These are phyloP conservation scores for Incurvaria masculella DNA, from an alignment of 2,888 invertebrate genomes.

Conservation along the genomic window DNA sequence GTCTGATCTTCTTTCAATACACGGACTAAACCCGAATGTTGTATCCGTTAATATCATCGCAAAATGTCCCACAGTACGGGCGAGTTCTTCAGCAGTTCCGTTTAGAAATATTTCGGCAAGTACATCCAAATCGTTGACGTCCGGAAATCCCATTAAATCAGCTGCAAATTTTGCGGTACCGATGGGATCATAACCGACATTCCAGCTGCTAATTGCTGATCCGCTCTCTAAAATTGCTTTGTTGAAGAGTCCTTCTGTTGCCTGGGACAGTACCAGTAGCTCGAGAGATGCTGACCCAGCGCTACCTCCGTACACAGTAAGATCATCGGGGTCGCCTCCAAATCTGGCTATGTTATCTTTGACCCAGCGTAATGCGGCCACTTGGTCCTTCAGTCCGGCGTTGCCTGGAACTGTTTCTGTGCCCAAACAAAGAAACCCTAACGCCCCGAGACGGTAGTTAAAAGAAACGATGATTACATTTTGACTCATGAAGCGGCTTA, in stretches of 20 bases:
- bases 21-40: no score
- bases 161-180: conserved; percentile 1
- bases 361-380: conserved; percentile 18
- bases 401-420: conserved; percentile 12
- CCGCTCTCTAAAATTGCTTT: conserved; percentile 5
- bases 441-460: conserved; percentile 11
- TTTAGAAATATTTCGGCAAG: conserved; percentile 1
- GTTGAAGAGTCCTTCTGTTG: conserved; percentile 1
- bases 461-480: conserved; percentile 4
- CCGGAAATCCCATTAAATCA: not conserved
- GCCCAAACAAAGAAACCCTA: conserved; percentile 12
- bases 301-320: conserved; percentile 5
- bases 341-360: conserved; percentile 40
- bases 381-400: conserved; percentile 9
- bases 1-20: no score
- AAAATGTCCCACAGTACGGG: no score
- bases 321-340: conserved; percentile 30
- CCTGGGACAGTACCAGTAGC: not conserved
- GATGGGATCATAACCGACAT: not conserved
- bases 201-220: not conserved
- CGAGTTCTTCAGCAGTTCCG: not conserved
- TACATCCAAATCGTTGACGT: conserved; percentile 1
- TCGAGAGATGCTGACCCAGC: not conserved
- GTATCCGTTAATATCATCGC: no score
- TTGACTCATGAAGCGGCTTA: not conserved